Evolutionary conservation across 2,888 invertebrate genomes (phyloP).

Genomic region (Melanophora roralis): DNA sequence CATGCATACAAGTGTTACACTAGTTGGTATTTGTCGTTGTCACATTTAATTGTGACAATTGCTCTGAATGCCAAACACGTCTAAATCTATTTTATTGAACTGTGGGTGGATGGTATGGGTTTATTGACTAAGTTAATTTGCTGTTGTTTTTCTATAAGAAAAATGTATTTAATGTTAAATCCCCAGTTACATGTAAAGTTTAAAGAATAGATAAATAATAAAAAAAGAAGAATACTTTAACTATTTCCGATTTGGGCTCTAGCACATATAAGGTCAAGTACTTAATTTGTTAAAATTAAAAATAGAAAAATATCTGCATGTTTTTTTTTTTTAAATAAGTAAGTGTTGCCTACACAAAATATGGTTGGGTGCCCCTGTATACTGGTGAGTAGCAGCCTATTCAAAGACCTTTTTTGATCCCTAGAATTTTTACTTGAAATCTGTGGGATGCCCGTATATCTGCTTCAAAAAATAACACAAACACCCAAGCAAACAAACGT

Average conservation of each 20-base stretch:
- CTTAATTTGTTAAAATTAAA: background rate
- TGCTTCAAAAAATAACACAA: no score
- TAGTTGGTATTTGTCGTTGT: slow-evolving; percentile 11
- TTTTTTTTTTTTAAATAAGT: no score
- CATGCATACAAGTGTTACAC: background rate
- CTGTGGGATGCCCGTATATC: no score
- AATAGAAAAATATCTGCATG: background rate
- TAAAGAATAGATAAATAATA: background rate
- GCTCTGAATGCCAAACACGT: slow-evolving; percentile 60
- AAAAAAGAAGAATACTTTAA: slow-evolving; percentile 20
- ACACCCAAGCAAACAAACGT: no score
- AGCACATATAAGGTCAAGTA: slow-evolving; percentile 10
- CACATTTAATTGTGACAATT: slow-evolving; percentile 60
- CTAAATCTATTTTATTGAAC: slow-evolving; percentile 27
- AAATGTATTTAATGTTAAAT: slow-evolving; percentile 39
- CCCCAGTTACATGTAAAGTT: slow-evolving; percentile 46
- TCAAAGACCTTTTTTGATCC: no score
- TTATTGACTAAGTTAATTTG: slow-evolving; percentile 23
- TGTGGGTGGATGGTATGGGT: slow-evolving; percentile 19
- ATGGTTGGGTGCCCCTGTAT: no score
- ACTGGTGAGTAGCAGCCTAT: no score
- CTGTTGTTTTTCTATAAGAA: background rate
- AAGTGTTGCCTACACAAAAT: no score
- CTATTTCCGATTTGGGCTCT: background rate
- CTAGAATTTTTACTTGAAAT: no score